Conservation (phyloP, 2,797 vertebrate genomes). For the Urophycis tenuis region DNA sequence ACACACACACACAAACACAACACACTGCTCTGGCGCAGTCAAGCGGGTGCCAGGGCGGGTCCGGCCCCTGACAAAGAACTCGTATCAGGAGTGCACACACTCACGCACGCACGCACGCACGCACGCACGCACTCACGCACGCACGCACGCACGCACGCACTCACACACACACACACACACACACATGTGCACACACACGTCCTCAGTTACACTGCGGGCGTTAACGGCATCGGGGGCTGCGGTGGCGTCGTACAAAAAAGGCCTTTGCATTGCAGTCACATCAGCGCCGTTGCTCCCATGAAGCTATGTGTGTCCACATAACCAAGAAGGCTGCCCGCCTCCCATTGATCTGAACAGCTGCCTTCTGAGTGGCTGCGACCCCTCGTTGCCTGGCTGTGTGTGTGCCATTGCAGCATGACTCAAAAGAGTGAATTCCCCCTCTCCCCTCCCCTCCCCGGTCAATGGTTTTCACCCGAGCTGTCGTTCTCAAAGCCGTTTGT, state of each 20-base stretch:
- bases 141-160: background rate
- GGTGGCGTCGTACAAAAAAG: background rate
- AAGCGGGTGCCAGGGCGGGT: too few species aligned
- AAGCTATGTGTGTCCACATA: background rate
- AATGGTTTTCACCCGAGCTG: constrained; percentile 28
- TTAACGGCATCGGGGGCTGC: background rate
- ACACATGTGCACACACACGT: background rate
- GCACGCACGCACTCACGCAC: background rate
- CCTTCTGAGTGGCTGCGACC: background rate
- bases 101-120: background rate
- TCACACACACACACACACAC: background rate
- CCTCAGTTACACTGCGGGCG: background rate
- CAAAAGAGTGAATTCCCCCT: background rate
- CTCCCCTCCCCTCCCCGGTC: constrained; percentile 9
- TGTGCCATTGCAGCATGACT: background rate
- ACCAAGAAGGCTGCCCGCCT: background rate
- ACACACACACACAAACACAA: background rate
- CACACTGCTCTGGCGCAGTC: too few species aligned
- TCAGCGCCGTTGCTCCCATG: background rate
- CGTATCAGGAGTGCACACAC: background rate
- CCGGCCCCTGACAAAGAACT: too few species aligned
- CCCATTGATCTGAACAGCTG: background rate
- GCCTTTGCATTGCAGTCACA: background rate
- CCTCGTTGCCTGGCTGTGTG: background rate
- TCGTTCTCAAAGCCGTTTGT: constrained; percentile 15